Conservation (phyloP, 2,797 vertebrate species). For the Otolemur crassicaudatus region DNA sequence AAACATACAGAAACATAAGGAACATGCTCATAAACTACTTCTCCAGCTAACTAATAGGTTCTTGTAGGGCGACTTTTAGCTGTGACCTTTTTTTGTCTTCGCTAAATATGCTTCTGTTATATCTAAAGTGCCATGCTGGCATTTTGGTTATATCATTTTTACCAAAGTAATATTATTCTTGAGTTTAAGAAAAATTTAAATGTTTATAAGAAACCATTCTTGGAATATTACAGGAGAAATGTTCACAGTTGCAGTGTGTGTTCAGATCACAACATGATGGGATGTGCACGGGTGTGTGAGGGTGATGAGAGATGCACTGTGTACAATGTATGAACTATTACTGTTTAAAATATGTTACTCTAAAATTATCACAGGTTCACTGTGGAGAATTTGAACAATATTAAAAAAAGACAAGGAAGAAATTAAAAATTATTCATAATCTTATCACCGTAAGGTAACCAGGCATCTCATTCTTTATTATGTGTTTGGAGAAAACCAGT, state of each 20-base stretch:
- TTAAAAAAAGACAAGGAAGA: neutral
- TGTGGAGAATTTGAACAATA: constrained; percentile 24
- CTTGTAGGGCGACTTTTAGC: constrained; percentile 22
- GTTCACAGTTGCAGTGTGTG: neutral
- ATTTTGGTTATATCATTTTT: constrained; percentile 25
- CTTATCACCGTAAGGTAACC: neutral
- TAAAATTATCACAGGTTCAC: neutral
- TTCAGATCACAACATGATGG: neutral
- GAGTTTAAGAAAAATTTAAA: neutral
- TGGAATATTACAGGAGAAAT: constrained; percentile 16
- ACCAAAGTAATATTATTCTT: constrained; percentile 25
- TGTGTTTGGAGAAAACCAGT: neutral
- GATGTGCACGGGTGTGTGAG: neutral
- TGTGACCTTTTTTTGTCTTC: constrained; percentile 17
- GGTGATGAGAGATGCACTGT: neutral
- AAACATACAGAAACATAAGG: constrained; percentile 56
- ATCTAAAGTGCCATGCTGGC: neutral
- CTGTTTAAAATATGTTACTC: neutral
- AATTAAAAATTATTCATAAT: constrained; percentile 7
- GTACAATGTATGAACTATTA: neutral
- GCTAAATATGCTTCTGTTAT: constrained; percentile 24
- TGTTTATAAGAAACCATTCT: neutral
- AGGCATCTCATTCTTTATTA: neutral
- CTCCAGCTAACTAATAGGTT: constrained; percentile 34
- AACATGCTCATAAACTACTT: constrained; percentile 36